These are phyloP conservation scores for Platyrinchus mystaceus DNA, from an alignment of 2,797 vertebrate species.

Conservation along the genomic window DNA sequence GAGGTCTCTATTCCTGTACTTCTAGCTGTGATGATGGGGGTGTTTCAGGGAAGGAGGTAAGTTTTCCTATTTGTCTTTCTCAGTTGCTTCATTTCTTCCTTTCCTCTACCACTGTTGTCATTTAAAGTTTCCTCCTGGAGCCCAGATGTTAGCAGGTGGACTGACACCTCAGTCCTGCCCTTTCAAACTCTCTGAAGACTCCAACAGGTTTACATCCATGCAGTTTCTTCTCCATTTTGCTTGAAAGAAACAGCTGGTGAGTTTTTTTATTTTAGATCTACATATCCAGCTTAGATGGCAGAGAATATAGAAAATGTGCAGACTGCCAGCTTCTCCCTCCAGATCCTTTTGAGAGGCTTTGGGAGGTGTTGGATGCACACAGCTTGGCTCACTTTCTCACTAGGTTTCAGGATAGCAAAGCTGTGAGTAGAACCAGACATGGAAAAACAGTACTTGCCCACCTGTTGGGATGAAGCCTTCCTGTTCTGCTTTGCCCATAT, in stretches of 20 bases:
- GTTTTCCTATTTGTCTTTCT: background rate
- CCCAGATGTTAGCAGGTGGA: background rate
- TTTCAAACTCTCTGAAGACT: background rate
- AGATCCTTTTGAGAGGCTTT: background rate
- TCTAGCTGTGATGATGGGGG: background rate
- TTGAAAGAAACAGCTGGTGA: background rate
- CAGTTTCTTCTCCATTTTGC: background rate
- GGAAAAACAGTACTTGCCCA: background rate
- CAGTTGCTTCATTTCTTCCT: background rate
- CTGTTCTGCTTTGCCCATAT: background rate
- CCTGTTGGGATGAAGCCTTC: background rate
- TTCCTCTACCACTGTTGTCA: background rate
- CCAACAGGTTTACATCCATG: background rate
- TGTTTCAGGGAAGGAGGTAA: background rate
- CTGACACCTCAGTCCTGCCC: background rate
- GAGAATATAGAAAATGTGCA: background rate
- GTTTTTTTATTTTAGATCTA: background rate
- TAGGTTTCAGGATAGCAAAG: background rate
- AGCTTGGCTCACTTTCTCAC: background rate
- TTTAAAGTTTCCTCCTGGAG: background rate
- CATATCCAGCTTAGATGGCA: background rate
- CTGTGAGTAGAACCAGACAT: background rate
- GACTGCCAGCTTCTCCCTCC: background rate
- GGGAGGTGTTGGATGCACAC: background rate
- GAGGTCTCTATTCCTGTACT: background rate